A percentile compares a stretch with the other conserved stretches of the same genome.
Conservation (phyloP, 1,140 invertebrate species). For the Drosophila burlai region DNA sequence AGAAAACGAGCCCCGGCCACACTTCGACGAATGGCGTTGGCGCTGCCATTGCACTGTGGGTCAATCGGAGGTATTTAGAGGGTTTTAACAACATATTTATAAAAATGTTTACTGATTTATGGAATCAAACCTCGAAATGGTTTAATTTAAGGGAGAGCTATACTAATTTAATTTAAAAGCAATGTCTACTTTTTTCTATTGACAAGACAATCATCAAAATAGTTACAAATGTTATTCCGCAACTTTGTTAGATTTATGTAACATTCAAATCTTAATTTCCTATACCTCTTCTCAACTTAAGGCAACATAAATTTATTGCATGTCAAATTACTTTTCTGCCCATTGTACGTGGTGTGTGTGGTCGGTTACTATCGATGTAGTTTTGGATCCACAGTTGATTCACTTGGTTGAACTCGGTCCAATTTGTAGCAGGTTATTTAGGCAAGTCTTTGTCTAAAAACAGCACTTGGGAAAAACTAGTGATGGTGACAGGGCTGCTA, state of each 20-base stretch:
- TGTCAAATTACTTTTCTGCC: not conserved
- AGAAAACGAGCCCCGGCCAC: conserved; percentile 74
- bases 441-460: conserved; percentile 5
- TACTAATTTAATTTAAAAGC: too few species aligned
- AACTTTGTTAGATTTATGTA: not conserved
- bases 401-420: conserved; percentile 22
- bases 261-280: not conserved
- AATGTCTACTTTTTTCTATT: too few species aligned
- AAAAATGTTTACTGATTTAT: too few species aligned
- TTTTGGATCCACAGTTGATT: conserved; percentile 18
- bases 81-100: not conserved
- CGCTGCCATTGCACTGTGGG: conserved; percentile 29
- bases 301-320: not conserved
- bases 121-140: too few species aligned
- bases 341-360: conserved; percentile 5
- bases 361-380: conserved; percentile 7
- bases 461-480: not conserved
- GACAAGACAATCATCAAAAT: not conserved
- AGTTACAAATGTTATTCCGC: not conserved
- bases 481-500: not conserved
- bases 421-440: conserved; percentile 17
- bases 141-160: too few species aligned
- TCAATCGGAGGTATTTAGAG: not conserved
- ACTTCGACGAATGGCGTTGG: conserved; percentile 78
- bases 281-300: not conserved